Conservation (phyloP, 53 echinoderm and acorn worm species). For the Patiria pectinifera region DNA sequence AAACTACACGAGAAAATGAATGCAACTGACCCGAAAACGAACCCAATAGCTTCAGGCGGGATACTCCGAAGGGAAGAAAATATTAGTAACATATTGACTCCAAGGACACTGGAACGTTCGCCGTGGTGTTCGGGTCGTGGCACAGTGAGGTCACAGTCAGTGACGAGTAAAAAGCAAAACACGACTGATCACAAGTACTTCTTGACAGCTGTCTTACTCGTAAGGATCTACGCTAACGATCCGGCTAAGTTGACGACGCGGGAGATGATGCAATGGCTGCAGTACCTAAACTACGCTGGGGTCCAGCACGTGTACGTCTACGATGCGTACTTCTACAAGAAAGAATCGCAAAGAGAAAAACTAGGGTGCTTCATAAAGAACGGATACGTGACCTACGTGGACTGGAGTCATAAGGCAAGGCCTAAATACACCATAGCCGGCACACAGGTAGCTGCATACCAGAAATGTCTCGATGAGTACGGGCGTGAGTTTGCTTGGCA, state of each 20-base stretch:
- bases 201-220: conserved; percentile 30
- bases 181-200: background rate
- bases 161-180: background rate
- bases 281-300: conserved; percentile 34
- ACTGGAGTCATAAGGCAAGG: conserved; percentile 34
- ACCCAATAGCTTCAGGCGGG: too few species aligned
- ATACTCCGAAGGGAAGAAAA: background rate
- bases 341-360: conserved; percentile 20
- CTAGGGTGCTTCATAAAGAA: conserved; percentile 5
- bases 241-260: background rate
- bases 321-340: conserved; percentile 39
- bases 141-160: background rate
- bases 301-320: conserved; percentile 41
- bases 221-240: conserved; percentile 25
- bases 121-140: conserved; percentile 14
- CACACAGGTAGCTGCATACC: conserved; percentile 30
- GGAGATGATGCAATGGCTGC: conserved; percentile 33
- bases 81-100: background rate
- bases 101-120: background rate
- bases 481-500: conserved; percentile 8
- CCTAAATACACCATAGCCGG: conserved; percentile 28
- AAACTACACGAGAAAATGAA: background rate
- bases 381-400: conserved; percentile 31
- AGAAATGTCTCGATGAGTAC: conserved; percentile 1
- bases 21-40: background rate